Evolutionary conservation across 2,113 vertebrate species (phyloP).

Genomic region (Alethe diademata): DNA sequence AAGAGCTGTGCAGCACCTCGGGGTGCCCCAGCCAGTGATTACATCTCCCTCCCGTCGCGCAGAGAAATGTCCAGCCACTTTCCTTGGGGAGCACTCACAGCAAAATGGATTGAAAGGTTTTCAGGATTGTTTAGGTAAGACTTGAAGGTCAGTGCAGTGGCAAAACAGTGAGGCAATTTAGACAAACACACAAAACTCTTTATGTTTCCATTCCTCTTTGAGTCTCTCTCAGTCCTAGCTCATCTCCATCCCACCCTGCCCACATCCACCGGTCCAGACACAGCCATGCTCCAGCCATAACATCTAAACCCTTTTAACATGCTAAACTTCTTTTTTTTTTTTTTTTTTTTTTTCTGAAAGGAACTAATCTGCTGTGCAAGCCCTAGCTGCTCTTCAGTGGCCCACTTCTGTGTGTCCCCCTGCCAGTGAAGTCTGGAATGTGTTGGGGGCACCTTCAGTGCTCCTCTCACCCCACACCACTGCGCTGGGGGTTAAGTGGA

Average conservation of each 20-base stretch:
- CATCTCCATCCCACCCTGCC: neutral
- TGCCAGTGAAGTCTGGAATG: neutral
- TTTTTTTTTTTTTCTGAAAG: neutral
- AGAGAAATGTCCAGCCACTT: conserved; percentile 17
- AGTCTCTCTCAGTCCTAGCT: neutral
- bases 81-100: conserved; percentile 2
- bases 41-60: neutral
- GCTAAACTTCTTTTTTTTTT: no score
- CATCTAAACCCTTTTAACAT: neutral
- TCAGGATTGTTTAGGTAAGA: neutral
- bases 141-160: neutral
- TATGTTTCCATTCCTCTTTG: neutral
- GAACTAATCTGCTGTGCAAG: neutral
- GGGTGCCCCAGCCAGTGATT: conserved; percentile 38
- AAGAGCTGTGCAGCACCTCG: conserved; percentile 3
- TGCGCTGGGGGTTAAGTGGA: neutral
- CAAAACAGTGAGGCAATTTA: neutral
- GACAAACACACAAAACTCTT: neutral
- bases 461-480: neutral
- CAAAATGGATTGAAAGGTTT: conserved; percentile 37
- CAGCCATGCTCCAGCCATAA: neutral
- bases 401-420: neutral
- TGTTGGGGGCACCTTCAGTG: no score
- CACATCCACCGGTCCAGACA: no score
- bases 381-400: neutral